Evolutionary conservation across 2,888 invertebrate species (phyloP), one percentile per base, ranked within the genome.

Genomic region (Deilephila elpenor): DNA sequence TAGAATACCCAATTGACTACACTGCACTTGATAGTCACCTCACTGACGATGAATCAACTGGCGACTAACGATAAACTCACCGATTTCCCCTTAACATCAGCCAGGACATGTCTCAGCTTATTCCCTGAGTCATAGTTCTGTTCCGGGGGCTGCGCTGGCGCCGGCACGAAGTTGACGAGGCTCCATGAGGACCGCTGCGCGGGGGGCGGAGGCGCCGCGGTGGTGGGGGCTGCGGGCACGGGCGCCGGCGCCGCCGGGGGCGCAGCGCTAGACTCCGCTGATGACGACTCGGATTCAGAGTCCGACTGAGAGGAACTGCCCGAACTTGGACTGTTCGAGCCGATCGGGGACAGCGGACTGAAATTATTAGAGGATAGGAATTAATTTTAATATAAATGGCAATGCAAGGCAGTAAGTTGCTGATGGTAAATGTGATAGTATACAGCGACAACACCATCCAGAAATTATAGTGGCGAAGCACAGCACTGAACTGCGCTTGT

Each of bases 221-320:
- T 20, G 82, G 85, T 72, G 71, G 83, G 73, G 59, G 84, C 82
- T 0, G 86, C 86, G 32, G 90, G 76, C 73, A 88, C 78, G 59
- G 87, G 83, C 20, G 86, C 81, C 5, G 89, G 84, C 78, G 88
- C 94, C 72, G 96, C 96, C 1, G 96, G 94, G 19, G 95, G 96
- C 0, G 96, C 96, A 77, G 96, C 95, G 7, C 96, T 77, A 0
- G 96, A 96, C 82, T 96, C 96, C 59, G 96, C 96, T 0, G 96
- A 96, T 2, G 96, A 96, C 6, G 95, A 94, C 81, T 96, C 93
- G 83, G 84, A 82, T 62, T 88, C 88, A 0, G 88, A 88, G 76
- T 88, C 88, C 11, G 88, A 88, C 1, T 83, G 88, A 19, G 88
- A 89, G 2, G 88, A 89, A 76, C 96, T 94, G 83, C 94, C 93